A percentile compares a stretch with the other conserved stretches of the same genome.
phyloP scores from a whole-genome alignment of 2,888 invertebrate genomes.

The Tuta absoluta region DNA sequence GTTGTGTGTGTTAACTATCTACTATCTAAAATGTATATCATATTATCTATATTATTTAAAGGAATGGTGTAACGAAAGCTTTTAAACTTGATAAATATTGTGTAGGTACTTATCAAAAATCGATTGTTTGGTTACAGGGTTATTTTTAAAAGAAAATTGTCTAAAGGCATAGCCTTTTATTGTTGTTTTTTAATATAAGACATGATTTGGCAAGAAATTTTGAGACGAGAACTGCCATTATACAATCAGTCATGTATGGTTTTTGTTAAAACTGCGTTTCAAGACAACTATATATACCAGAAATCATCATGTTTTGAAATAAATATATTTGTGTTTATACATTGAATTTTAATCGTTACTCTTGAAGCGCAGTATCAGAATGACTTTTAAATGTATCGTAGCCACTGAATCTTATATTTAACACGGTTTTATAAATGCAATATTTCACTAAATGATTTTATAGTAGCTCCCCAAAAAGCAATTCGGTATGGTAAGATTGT shows the following conservation, averaged over 20 bases:
- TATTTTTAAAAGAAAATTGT: constrained; percentile 1
- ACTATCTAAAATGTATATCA: neutral
- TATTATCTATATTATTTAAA: neutral
- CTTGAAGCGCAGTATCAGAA: neutral
- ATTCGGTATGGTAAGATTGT: too few species aligned
- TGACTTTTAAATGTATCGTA: neutral
- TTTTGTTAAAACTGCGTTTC: constrained; percentile 1
- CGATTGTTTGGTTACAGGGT: constrained; percentile 8
- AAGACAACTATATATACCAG: neutral
- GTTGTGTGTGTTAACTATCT: constrained; percentile 23
- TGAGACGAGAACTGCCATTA: too few species aligned
- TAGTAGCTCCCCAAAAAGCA: too few species aligned
- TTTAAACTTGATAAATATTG: neutral
- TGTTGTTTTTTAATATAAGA: neutral
- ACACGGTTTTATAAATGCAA: neutral
- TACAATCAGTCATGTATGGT: neutral
- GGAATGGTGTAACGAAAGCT: neutral
- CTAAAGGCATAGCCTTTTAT: constrained; percentile 5
- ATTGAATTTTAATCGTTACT: too few species aligned
- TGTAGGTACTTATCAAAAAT: neutral
- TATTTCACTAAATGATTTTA: too few species aligned
- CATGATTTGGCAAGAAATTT: too few species aligned
- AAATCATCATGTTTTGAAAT: neutral
- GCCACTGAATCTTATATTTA: neutral
- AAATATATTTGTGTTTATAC: too few species aligned